phyloP scores from a whole-genome alignment of 2,888 invertebrate genomes.

The Ariolimax columbianus region DNA sequence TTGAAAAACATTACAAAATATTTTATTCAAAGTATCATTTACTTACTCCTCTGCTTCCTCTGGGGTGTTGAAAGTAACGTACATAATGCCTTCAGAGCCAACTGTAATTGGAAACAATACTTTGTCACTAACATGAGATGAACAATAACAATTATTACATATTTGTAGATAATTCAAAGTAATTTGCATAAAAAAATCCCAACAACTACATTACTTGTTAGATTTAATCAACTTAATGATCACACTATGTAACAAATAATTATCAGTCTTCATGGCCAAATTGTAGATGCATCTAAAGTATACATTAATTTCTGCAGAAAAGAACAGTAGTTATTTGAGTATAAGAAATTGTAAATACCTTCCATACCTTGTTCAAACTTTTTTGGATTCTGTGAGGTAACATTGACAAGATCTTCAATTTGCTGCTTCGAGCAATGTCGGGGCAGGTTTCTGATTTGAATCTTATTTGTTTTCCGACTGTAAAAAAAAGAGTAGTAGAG shows the following conservation, averaged over 20 bases:
- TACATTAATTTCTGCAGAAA: no score
- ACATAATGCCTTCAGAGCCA: slow-evolving; percentile 81
- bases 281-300: no score
- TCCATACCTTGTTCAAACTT: slow-evolving; percentile 85
- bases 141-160: neutral
- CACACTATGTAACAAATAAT: no score
- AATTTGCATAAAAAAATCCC: no score
- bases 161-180: neutral
- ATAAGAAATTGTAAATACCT: neutral
- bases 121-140: neutral
- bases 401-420: slow-evolving; percentile 90
- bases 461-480: slow-evolving; percentile 72
- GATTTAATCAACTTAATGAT: no score
- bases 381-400: slow-evolving; percentile 86
- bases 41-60: slow-evolving; percentile 96
- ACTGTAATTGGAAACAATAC: slow-evolving; percentile 56
- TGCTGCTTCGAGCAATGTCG: slow-evolving; percentile 92
- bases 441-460: slow-evolving; percentile 84
- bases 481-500: neutral
- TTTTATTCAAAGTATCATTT: neutral
- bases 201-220: no score
- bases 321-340: no score
- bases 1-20: no score
- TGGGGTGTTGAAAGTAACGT: slow-evolving; percentile 92
- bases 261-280: no score